Evolutionary conservation across 2,797 vertebrate species (phyloP).

Genomic region (Prionace glauca): DNA sequence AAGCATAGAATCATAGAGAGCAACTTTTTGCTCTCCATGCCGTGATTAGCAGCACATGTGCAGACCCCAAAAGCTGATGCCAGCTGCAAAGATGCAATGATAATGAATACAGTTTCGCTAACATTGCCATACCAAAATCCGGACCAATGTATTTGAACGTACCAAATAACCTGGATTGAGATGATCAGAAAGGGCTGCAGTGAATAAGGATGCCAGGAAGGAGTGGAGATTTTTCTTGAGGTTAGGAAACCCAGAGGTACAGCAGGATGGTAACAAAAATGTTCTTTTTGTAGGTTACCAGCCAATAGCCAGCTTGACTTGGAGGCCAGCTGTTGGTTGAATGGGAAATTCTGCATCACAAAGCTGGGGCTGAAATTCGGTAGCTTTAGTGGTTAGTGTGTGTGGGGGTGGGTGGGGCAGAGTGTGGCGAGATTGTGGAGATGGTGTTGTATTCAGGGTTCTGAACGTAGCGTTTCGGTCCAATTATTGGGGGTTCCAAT

Average conservation of each 20-base stretch:
- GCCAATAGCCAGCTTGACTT: neutral
- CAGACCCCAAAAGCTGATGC: neutral
- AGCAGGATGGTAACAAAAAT: neutral
- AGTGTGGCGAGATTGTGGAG: neutral
- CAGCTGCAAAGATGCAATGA: neutral
- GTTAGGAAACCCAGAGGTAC: no score
- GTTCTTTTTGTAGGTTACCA: neutral
- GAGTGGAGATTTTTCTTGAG: neutral
- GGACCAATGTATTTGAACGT: neutral
- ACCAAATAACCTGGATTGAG: neutral
- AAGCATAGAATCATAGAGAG: neutral
- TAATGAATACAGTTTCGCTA: no score
- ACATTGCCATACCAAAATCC: neutral
- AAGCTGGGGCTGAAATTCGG: neutral
- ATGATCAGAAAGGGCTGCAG: neutral
- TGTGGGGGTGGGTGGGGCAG: no score
- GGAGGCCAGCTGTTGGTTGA: neutral
- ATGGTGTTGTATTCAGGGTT: neutral
- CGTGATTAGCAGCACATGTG: neutral
- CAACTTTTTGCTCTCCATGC: neutral
- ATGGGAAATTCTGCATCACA: neutral
- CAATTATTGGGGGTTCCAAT: neutral
- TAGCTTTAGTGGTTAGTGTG: neutral
- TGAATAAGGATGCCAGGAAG: neutral
- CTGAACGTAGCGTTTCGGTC: neutral